Evolutionary conservation across 2,888 invertebrate genomes (phyloP), one percentile per base, ranked within the genome.

Genomic region (Elgonia sp.): DNA sequence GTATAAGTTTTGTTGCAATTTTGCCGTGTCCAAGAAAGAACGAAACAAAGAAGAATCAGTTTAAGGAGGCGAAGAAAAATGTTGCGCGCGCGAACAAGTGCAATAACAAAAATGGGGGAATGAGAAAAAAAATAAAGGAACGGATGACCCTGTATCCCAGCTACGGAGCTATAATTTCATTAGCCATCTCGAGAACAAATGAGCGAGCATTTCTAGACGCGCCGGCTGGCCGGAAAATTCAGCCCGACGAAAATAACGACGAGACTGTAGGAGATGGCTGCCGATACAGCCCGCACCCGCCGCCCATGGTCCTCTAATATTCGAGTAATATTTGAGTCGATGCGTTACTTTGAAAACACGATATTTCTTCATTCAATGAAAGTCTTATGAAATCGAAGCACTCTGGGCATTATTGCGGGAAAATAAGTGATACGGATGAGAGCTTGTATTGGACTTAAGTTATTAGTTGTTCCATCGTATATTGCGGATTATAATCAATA

Each of bases 121-220:
- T 83, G 86, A 60, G 73, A 86, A 88, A 80, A 87, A 77, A 82
- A 88, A 84, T 88, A 89, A 87, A 91, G 9, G 65, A 40, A 18
- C 65, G 67, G 93, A 93, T 93, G 93, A 93, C 92, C 93, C 90
- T 88, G 70, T 42, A 70, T 8, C 76, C 76, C 39, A 63, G 70
- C 62, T 65, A 76, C 80, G 80, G 81, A 93, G 95, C 95, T 95
- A 95, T 95, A 95, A 95, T 95, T 95, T 95, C 95, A 95, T 95
- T 95, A 95, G 95, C 95, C 93, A 94, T 93, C 94, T 92, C 91
- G 94, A 95, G 95, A 86, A 95, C 95, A 95, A 95, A 95, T 95
- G 95, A 95, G 95, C 94, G 93, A 92, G 93, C 93, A 94, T 94
- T 94, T 93, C 92, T 92, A 93, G 94, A 93, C 91, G 94, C 94